phyloP scores from a whole-genome alignment of 2,797 vertebrate genomes.

The Nannoperca obscura region DNA sequence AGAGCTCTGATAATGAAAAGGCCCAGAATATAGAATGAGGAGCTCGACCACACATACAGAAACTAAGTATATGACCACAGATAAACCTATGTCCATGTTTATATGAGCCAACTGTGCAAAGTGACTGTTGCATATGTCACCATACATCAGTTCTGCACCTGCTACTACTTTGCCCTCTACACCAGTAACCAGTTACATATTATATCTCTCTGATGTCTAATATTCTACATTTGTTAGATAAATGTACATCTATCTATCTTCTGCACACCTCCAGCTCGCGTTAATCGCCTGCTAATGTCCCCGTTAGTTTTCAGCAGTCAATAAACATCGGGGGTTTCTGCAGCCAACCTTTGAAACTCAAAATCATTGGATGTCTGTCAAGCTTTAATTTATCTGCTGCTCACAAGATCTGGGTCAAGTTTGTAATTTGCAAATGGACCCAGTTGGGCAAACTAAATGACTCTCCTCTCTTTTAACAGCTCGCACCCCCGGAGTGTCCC shows the following conservation, averaged over 20 bases:
- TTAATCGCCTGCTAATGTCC: slow-evolving; percentile 22
- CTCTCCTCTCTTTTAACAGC: slow-evolving; percentile 9
- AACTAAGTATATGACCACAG: not conserved
- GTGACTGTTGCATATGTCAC: too few species aligned
- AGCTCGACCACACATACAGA: slow-evolving; percentile 1
- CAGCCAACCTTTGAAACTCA: slow-evolving; percentile 20
- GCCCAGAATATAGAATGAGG: slow-evolving; percentile 36
- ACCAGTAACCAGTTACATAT: too few species aligned
- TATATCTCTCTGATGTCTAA: not conserved
- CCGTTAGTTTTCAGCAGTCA: slow-evolving; percentile 15
- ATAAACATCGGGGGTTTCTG: slow-evolving; percentile 2
- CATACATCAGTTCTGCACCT: not conserved
- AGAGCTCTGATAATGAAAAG: slow-evolving; percentile 33
- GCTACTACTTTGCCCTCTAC: too few species aligned
- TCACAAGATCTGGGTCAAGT: slow-evolving; percentile 48
- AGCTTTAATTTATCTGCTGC: slow-evolving; percentile 30
- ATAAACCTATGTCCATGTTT: not conserved
- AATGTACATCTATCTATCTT: not conserved
- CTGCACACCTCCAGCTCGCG: not conserved
- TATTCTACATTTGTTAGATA: not conserved
- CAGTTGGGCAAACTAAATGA: slow-evolving; percentile 19
- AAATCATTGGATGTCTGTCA: slow-evolving; percentile 25
- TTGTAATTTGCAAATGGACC: slow-evolving; percentile 50
- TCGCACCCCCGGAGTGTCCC: not conserved
- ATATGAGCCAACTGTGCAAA: not conserved